A percentile compares a stretch with the other conserved stretches of the same genome.
These are phyloP conservation scores for Thereva unica DNA, from an alignment of 2,888 invertebrate species.

Conservation along the genomic window DNA sequence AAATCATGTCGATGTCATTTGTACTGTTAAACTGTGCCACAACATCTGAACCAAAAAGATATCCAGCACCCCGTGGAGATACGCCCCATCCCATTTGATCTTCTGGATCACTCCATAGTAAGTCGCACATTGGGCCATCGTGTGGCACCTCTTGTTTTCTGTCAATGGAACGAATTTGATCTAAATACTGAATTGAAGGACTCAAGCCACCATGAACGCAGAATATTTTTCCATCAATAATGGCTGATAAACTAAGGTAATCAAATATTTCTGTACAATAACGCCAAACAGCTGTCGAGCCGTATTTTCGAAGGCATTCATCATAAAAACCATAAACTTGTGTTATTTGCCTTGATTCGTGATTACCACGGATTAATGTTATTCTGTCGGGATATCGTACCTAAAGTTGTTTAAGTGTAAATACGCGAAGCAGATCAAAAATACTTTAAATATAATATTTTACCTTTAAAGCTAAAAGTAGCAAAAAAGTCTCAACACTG, in stretches of 20 bases:
- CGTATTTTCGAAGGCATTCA: conserved; percentile 98
- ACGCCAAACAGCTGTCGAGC: conserved; percentile 97
- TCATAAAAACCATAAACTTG: conserved; percentile 99
- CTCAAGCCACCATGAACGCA: conserved; percentile 99
- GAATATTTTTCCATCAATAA: conserved; percentile 98
- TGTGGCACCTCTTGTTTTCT: conserved; percentile 98
- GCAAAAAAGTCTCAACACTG: conserved; percentile 96
- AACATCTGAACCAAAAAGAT: conserved; percentile 96
- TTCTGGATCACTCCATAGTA: conserved; percentile 99
- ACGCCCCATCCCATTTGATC: conserved; percentile 92
- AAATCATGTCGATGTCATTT: conserved; percentile 98
- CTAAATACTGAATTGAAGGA: conserved; percentile 96
- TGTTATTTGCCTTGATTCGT: conserved; percentile 98
- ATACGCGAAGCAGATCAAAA: not conserved
- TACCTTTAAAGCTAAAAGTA: conserved; percentile 95
- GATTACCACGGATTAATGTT: conserved; percentile 96
- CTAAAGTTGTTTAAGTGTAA: conserved; percentile 58
- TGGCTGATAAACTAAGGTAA: conserved; percentile 93
- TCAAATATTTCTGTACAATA: conserved; percentile 99
- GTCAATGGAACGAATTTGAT: conserved; percentile 98
- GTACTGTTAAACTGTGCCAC: conserved; percentile 96
- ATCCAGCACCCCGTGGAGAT: conserved; percentile 97
- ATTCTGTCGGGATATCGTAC: conserved; percentile 99
- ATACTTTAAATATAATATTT: conserved; percentile 42
- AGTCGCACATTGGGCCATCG: conserved; percentile 99